phyloP scores from a whole-genome alignment of 2,888 invertebrate species.

The Thecophora atra region DNA sequence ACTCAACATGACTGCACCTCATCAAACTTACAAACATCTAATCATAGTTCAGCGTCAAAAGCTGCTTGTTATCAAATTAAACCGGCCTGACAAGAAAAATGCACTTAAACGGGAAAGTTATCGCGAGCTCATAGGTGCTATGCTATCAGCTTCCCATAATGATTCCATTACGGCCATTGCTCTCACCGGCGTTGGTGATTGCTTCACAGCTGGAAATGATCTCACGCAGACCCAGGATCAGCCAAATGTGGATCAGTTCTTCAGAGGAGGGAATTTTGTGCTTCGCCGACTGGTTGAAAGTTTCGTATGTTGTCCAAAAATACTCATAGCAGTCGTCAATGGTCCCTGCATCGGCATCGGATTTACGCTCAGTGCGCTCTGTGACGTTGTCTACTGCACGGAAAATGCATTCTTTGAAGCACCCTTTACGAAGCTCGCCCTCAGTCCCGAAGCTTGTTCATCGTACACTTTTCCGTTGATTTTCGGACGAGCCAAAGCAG shows the following conservation, averaged over 20 bases:
- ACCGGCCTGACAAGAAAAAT: constrained; percentile 82
- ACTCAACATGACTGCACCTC: constrained; percentile 3
- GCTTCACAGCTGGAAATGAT: constrained; percentile 53
- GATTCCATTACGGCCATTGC: constrained; percentile 75
- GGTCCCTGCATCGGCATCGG: constrained; percentile 91
- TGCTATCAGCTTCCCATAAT: constrained; percentile 76
- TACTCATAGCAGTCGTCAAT: constrained; percentile 87
- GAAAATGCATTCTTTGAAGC: constrained; percentile 86
- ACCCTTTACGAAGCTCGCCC: constrained; percentile 86
- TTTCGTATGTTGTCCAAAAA: constrained; percentile 87
- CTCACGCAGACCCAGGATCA: constrained; percentile 39
- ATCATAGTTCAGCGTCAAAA: constrained; percentile 63
- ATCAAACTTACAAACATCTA: constrained; percentile 45
- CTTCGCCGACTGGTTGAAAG: constrained; percentile 75
- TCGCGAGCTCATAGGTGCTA: constrained; percentile 70
- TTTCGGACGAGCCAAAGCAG: constrained; percentile 80
- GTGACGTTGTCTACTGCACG: constrained; percentile 87
- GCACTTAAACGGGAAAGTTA: constrained; percentile 79
- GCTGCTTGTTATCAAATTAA: constrained; percentile 73
- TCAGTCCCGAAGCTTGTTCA: constrained; percentile 89
- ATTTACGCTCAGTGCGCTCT: constrained; percentile 80
- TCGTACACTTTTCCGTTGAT: constrained; percentile 84
- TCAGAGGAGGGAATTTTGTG: constrained; percentile 51
- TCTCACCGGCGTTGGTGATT: constrained; percentile 69
- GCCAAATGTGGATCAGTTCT: constrained; percentile 53